Conservation (phyloP, 2,797 vertebrate genomes). For the Phalloptychus januarius region DNA sequence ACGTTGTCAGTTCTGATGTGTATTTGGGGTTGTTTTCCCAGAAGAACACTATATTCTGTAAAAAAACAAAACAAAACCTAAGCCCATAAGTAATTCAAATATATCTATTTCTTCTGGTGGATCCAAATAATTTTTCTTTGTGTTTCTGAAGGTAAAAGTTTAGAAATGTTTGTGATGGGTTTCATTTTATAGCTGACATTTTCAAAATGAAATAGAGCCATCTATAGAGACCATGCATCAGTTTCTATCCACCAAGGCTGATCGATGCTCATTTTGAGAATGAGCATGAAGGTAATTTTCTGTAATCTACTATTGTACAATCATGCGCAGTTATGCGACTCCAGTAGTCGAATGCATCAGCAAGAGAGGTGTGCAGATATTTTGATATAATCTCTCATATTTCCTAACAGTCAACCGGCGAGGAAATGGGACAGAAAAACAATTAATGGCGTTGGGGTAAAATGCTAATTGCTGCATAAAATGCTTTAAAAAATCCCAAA, state of each 20-base stretch:
- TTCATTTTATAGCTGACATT: background rate
- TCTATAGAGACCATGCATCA: background rate
- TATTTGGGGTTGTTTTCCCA: too few relatives aligned
- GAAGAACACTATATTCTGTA: background rate
- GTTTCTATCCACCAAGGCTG: background rate
- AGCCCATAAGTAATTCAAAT: background rate
- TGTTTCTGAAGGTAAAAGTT: constrained; percentile 27
- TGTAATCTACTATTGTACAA: background rate
- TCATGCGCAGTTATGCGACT: background rate
- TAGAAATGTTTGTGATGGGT: background rate
- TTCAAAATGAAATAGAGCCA: background rate
- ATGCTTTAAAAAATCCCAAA: background rate
- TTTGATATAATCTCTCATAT: background rate
- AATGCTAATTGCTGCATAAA: background rate
- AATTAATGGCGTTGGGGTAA: background rate
- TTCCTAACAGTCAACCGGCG: too few relatives aligned
- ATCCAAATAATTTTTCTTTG: constrained; percentile 9
- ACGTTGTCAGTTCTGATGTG: too few relatives aligned
- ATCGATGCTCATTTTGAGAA: background rate
- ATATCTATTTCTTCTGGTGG: constrained; percentile 4
- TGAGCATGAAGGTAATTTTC: background rate
- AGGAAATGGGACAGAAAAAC: background rate
- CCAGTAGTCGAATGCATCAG: background rate
- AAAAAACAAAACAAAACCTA: background rate
- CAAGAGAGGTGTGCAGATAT: background rate